phyloP scores from a whole-genome alignment of 1,140 invertebrate genomes.

The Goniozus legneri region DNA sequence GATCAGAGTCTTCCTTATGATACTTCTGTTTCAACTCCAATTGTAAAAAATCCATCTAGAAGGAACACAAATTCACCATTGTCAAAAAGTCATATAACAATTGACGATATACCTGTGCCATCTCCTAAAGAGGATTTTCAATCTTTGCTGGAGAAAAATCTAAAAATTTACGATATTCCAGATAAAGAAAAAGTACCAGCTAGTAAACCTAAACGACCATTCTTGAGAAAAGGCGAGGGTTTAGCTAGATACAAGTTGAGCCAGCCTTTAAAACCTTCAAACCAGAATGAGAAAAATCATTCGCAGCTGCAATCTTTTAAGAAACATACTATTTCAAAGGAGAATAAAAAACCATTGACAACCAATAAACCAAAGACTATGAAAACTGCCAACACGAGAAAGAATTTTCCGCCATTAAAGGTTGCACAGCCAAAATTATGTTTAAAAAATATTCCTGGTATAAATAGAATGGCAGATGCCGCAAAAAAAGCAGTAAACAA shows the following conservation, averaged over 20 bases:
- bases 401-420: conserved; percentile 3
- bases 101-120: conserved; percentile 49
- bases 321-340: conserved; percentile 2
- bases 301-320: neutral
- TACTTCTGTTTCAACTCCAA: neutral
- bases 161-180: conserved; percentile 27
- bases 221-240: conserved; percentile 53
- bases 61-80: neutral
- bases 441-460: conserved; percentile 29
- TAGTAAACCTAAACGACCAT: conserved; percentile 36
- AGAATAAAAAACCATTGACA: conserved; percentile 35
- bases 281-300: conserved; percentile 22
- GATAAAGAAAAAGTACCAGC: conserved; percentile 9
- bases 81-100: conserved; percentile 10
- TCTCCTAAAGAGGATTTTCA: conserved; percentile 49
- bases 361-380: conserved; percentile 14
- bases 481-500: conserved; percentile 25
- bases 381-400: conserved; percentile 5
- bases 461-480: no score
- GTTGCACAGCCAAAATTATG: conserved; percentile 21
- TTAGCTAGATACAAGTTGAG: conserved; percentile 41
- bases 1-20: no score
- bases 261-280: conserved; percentile 1
- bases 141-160: conserved; percentile 44
- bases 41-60: neutral